Evolutionary conservation across 2,797 vertebrate species (phyloP).

Genomic region (Sebastes wilsoni): DNA sequence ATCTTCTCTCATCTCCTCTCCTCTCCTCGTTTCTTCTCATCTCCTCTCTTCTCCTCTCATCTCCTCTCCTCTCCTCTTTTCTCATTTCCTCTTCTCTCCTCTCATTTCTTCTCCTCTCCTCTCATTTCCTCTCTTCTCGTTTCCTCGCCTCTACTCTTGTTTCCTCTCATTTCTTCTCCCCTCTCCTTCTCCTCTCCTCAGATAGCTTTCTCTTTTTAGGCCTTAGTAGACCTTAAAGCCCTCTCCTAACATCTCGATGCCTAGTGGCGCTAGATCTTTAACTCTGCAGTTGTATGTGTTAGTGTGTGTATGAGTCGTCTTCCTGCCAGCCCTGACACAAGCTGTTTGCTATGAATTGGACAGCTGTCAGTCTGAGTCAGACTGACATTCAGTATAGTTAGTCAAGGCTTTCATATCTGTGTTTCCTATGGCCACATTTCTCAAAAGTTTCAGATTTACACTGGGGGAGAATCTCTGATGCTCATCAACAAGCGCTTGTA

Average conservation of each 20-base stretch:
- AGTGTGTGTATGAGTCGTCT: not conserved
- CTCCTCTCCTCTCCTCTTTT: not conserved
- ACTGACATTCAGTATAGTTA: not conserved
- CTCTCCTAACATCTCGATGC: not conserved
- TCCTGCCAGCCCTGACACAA: not conserved
- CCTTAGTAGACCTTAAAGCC: slow-evolving; percentile 19
- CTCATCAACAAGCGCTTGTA: not conserved
- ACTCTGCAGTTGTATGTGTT: not conserved
- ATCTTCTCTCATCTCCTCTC: fast-evolving
- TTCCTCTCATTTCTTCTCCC: not conserved
- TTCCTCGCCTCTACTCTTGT: not conserved
- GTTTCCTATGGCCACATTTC: not conserved
- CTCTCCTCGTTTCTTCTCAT: too few relatives aligned
- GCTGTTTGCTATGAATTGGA: slow-evolving; percentile 13
- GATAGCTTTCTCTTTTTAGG: slow-evolving; percentile 10
- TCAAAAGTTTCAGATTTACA: not conserved
- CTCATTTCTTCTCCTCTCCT: not conserved
- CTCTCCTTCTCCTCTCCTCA: not conserved
- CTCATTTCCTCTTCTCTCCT: not conserved
- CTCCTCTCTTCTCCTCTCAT: too few relatives aligned
- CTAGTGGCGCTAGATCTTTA: not conserved
- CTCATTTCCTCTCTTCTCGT: not conserved
- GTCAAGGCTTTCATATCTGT: not conserved
- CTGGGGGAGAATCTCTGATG: not conserved
- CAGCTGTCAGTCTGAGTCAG: slow-evolving; percentile 56